Conservation (phyloP, 1,140 invertebrate genomes). For the Rhopalosiphum maidis region DNA sequence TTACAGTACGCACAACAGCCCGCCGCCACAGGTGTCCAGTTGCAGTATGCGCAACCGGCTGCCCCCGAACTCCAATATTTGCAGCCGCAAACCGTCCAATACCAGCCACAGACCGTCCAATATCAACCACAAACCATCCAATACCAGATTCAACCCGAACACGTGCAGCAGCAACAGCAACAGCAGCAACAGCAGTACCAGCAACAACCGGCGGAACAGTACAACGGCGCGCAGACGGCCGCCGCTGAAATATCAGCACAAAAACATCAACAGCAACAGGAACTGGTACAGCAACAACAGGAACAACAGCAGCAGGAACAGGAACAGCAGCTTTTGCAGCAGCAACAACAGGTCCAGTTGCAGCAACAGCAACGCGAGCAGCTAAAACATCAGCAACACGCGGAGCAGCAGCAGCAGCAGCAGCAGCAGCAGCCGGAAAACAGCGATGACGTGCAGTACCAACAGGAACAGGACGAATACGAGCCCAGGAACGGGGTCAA, state of each 20-base stretch:
- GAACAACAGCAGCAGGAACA: background rate
- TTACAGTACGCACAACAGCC: conserved; percentile 41
- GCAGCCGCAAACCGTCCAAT: conserved; percentile 21
- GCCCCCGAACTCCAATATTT: background rate
- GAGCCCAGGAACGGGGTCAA: conserved; percentile 29
- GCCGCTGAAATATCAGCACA: background rate
- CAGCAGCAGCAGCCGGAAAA: conserved; percentile 37
- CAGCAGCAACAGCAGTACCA: conserved; percentile 56
- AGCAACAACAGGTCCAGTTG: conserved; percentile 43
- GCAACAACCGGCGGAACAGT: conserved; percentile 24
- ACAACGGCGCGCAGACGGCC: background rate
- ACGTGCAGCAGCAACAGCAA: conserved; percentile 55
- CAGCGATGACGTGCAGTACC: conserved; percentile 60
- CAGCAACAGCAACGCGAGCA: background rate
- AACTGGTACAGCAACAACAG: background rate
- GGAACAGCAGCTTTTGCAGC: conserved; percentile 31
- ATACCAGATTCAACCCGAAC: background rate
- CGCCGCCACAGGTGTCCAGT: background rate
- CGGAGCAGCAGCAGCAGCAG: conserved; percentile 28
- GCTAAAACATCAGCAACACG: background rate
- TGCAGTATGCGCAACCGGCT: conserved; percentile 32
- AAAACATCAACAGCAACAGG: conserved; percentile 32
- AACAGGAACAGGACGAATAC: conserved; percentile 50
- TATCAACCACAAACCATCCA: background rate
- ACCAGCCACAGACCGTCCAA: background rate